Percentiles rank a stretch among this genome's conserved stretches.
phyloP scores from a whole-genome alignment of 1,140 invertebrate genomes.

The Drosophila kohkoa region DNA sequence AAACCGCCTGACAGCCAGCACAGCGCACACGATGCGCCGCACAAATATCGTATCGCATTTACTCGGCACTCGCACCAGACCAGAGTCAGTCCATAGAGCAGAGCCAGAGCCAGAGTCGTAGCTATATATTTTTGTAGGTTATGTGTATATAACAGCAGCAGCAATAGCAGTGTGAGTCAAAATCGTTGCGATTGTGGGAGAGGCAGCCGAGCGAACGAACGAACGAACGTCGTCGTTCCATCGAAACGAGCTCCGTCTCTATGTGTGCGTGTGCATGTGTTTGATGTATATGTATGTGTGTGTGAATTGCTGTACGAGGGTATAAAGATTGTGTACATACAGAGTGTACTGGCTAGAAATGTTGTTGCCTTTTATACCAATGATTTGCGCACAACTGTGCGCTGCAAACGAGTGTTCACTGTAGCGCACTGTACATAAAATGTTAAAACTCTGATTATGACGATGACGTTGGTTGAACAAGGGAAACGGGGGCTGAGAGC shows the following conservation, averaged over 20 bases:
- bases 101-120: constrained; percentile 47
- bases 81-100: background rate
- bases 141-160: constrained; percentile 82
- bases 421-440: constrained; percentile 75
- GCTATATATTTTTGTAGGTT: constrained; percentile 84
- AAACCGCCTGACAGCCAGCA: constrained; percentile 68
- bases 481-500: constrained; percentile 33
- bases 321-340: constrained; percentile 56
- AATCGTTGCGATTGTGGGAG: constrained; percentile 74
- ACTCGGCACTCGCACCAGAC: constrained; percentile 56
- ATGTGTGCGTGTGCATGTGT: constrained; percentile 15
- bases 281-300: constrained; percentile 29
- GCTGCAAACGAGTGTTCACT: constrained; percentile 30
- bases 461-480: constrained; percentile 57
- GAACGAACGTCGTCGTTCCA: constrained; percentile 23
- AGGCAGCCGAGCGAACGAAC: constrained; percentile 63
- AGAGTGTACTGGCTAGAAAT: constrained; percentile 28
- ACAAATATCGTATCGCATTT: constrained; percentile 75
- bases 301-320: constrained; percentile 40
- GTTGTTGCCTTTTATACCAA: background rate
- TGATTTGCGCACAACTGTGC: background rate
- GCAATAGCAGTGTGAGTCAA: constrained; percentile 70
- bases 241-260: constrained; percentile 64
- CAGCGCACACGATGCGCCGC: constrained; percentile 76
- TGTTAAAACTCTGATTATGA: constrained; percentile 84